phyloP scores from a whole-genome alignment of 2,113 vertebrate species.

The Columba livia region DNA sequence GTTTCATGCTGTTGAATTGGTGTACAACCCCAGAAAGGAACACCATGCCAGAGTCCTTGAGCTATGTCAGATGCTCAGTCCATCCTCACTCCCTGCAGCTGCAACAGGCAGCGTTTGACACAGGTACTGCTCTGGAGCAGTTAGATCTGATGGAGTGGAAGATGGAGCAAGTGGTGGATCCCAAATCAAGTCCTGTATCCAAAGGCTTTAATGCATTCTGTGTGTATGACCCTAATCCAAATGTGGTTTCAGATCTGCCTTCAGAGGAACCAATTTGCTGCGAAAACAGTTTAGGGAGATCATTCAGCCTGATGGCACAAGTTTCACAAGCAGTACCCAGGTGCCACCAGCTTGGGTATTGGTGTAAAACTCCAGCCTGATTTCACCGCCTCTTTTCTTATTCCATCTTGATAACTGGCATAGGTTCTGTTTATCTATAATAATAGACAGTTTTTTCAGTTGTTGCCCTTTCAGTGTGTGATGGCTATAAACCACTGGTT shows the following conservation, averaged over 20 bases:
- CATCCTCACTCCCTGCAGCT: not conserved
- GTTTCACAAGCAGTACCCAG: not conserved
- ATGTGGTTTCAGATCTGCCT: not conserved
- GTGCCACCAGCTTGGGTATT: not conserved
- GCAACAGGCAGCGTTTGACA: not conserved
- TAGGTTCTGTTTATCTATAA: not conserved
- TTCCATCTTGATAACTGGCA: not conserved
- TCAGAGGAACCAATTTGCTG: not conserved
- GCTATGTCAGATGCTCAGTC: not conserved
- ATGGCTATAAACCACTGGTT: not conserved
- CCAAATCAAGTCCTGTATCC: not conserved
- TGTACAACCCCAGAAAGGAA: not conserved
- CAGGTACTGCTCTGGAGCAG: not conserved
- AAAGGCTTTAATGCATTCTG: not conserved
- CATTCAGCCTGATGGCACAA: not conserved
- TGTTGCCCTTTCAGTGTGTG: conserved; percentile 2
- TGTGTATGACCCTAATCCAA: not conserved
- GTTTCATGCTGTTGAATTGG: not conserved
- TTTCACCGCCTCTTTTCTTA: not conserved
- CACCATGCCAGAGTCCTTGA: not conserved
- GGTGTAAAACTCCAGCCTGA: not conserved
- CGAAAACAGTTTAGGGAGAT: not conserved
- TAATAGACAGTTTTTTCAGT: conserved; percentile 20
- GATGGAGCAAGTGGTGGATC: not conserved
- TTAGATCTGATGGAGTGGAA: not conserved